Evolutionary conservation across 2,888 invertebrate genomes (phyloP), one percentile per base, ranked within the genome.

Genomic region (Sceliomorpha sp.): DNA sequence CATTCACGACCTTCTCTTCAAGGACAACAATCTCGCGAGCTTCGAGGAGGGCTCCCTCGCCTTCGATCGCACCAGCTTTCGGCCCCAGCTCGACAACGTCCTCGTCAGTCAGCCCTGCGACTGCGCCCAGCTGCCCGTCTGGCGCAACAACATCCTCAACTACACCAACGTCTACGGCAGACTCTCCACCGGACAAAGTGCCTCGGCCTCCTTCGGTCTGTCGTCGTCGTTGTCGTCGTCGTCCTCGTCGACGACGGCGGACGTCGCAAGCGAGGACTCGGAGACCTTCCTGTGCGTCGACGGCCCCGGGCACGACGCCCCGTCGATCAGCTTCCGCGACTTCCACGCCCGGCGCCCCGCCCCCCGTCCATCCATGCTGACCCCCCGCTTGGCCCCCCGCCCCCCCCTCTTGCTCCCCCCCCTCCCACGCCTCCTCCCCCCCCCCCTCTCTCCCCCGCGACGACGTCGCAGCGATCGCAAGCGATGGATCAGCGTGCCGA

Each of bases 1-100:
- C 4, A 87, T 87, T 13, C 91, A 90, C 75, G 91, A 90, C 79
- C 89, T 91, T 51, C 87, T 90, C 12, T 91, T 94, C 73, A 92
- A 92, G 75, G 92, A 93, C 76, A 93, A 93, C 79, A 92, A 91
- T 8, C 88, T 94, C 34, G 88, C 89, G 0, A 86, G 85, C 50
- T 88, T 93, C 75, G 90, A 89, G 26, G 90, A 91, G 1, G 89
- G 90, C 3, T 91, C 93, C 2, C 85, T 94, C 29, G 87, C 89
- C 70, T 90, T 92, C 80, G 91, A 93, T 82, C 85, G 89, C 1
- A 86, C 88, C 6, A 90, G 91, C 68, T 90, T 93, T 69, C 88
- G 89, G 10, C 85, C 91, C 26, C 90, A 92, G 62, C 88, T 93
- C 15, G 91, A 90, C 63, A 90, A 91, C 40, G 86, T 94, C 1